Conservation (phyloP, 92 coral and sea anemone species). For the Montipora capitata region DNA sequence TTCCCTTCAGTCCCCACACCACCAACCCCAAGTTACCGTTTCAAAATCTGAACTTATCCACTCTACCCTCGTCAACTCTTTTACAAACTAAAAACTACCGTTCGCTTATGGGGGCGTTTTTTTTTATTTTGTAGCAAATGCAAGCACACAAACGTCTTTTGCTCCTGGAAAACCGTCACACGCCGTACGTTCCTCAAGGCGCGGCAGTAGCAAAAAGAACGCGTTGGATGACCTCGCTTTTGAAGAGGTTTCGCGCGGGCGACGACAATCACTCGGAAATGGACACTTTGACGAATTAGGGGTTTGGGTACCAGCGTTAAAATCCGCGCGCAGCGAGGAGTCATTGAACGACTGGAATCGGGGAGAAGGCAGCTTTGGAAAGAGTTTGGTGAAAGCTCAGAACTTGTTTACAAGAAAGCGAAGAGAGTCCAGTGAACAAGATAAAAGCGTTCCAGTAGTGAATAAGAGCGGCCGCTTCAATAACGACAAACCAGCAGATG, state of each 20-base stretch:
- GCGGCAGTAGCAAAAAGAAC: constrained; percentile 76
- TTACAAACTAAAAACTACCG: not conserved
- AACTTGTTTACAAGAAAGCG: constrained; percentile 92
- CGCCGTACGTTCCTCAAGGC: constrained; percentile 72
- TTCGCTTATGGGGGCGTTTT: not conserved
- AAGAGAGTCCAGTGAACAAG: constrained; percentile 78
- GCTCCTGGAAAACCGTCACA: constrained; percentile 51
- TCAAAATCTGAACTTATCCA: not conserved
- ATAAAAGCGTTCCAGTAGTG: constrained; percentile 35
- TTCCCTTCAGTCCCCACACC: no score
- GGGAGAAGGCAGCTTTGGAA: constrained; percentile 87
- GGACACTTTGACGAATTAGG: constrained; percentile 94
- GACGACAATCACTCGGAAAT: constrained; percentile 91
- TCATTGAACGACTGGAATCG: constrained; percentile 74
- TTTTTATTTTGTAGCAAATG: constrained; percentile 11
- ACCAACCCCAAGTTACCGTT: no score
- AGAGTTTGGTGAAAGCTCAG: constrained; percentile 83
- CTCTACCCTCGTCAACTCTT: not conserved
- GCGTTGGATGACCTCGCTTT: constrained; percentile 87
- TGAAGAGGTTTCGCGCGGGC: constrained; percentile 94
- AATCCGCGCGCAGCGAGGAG: constrained; percentile 85
- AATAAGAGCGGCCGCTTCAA: constrained; percentile 43
- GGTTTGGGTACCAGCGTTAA: constrained; percentile 90
- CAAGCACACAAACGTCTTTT: constrained; percentile 5
- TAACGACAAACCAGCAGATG: constrained; percentile 73